Percentiles rank a stretch among this genome's conserved stretches.
These are phyloP conservation scores for Pseudococcus jackbeardsleyi DNA, from an alignment of 2,888 invertebrate species.

Conservation along the genomic window DNA sequence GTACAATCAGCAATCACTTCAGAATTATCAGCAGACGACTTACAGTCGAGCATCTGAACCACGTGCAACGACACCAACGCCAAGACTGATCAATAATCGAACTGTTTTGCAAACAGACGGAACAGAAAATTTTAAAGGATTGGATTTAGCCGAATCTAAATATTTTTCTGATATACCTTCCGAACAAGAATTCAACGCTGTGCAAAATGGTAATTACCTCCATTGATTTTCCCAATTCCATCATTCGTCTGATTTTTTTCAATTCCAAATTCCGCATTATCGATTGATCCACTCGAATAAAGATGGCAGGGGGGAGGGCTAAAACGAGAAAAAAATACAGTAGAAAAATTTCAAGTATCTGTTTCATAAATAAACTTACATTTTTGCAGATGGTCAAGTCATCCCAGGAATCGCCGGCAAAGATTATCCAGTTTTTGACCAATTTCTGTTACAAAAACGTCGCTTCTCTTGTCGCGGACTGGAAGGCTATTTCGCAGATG, in stretches of 20 bases:
- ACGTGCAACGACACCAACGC: neutral
- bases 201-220: conserved; percentile 56
- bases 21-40: conserved; percentile 24
- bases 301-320: too few species aligned
- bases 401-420: conserved; percentile 69
- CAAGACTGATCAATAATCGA: neutral
- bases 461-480: conserved; percentile 68
- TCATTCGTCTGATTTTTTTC: neutral
- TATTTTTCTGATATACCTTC: conserved; percentile 63
- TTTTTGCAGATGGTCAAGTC: conserved; percentile 64
- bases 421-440: conserved; percentile 68
- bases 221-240: neutral
- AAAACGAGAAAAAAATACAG: too few species aligned
- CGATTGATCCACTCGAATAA: too few species aligned
- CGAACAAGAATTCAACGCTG: conserved; percentile 27
- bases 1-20: neutral
- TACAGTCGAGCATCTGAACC: neutral
- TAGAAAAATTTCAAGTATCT: too few species aligned
- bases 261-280: too few species aligned
- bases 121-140: conserved; percentile 37
- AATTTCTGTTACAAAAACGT: conserved; percentile 66
- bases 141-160: conserved; percentile 61
- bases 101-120: neutral
- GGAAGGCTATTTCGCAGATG: conserved; percentile 69
- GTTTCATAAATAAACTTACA: neutral